Evolutionary conservation across 2,888 invertebrate species (phyloP), one percentile per base, ranked within the genome.

Genomic region (Elgonia sp.): DNA sequence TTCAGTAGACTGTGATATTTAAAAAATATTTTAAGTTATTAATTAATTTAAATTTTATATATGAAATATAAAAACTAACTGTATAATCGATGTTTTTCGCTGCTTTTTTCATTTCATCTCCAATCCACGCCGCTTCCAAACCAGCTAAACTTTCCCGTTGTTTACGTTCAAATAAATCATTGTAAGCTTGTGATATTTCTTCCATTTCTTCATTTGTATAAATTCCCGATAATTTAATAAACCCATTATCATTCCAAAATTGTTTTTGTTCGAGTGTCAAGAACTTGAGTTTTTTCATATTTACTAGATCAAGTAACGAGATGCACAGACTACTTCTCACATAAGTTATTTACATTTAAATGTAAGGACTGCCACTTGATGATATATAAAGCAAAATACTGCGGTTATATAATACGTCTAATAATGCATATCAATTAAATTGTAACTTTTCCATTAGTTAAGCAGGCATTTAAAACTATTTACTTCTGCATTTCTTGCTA

Each of bases 111-210:
- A 83, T 57, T 8, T 67, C 75, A 18, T 95, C 94, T 9, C 96
- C 96, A 0, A 93, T 93, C 96, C 96, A 96, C 0, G 95, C 95
- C 55, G 96, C 95, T 91, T 96, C 96, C 91, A 95, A 94, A 86
- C 95, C 95, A 7, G 70, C 42, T 14, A 94, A 90, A 86, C 95
- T 93, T 87, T 93, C 92, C 0, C 89, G 72, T 79, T 94, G 95
- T 91, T 96, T 96, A 79, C 95, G 94, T 40, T 93, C 92, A 89
- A 96, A 96, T 82, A 96, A 89, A 62, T 95, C 93, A 90, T 96
- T 95, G 89, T 96, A 96, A 79, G 95, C 95, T 9, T 93, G 90
- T 0, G 94, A 95, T 57, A 96, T 95, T 80, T 94, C 93, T 14
- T 95, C 92, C 16, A 96, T 91, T 89, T 96, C 95, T 37, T 94